Conservation (phyloP, 1,140 invertebrate genomes). For the Rhyzopertha dominica region DNA sequence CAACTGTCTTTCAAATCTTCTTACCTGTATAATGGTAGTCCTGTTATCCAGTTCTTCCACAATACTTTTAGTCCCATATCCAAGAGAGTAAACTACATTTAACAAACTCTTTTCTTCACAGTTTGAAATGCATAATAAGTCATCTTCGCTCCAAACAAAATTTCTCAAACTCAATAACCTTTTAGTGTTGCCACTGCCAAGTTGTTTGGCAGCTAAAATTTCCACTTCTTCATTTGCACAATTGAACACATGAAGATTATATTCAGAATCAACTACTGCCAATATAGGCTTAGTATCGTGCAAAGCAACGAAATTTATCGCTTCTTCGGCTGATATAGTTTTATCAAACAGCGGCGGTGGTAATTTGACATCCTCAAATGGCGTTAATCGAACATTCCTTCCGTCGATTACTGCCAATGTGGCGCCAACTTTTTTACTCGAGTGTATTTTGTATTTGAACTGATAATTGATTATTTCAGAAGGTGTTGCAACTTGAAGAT, state of each 20-base stretch:
- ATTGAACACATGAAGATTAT: constrained; percentile 11
- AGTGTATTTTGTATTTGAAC: constrained; percentile 19
- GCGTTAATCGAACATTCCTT: constrained; percentile 17
- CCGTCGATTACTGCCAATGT: constrained; percentile 26
- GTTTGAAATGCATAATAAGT: too few relatives aligned
- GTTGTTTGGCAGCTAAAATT: too few relatives aligned
- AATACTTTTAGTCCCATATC: too few relatives aligned
- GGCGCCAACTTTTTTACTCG: constrained; percentile 10
- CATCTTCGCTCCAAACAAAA: too few relatives aligned
- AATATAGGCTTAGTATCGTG: constrained; percentile 1
- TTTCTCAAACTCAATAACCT: too few relatives aligned
- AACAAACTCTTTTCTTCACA: too few relatives aligned
- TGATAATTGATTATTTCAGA: constrained; percentile 12
- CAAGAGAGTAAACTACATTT: too few relatives aligned
- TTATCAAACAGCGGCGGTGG: constrained; percentile 21
- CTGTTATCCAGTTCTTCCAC: too few relatives aligned
- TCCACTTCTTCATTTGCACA: not conserved
- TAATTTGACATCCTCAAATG: constrained; percentile 22
- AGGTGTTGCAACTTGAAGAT: constrained; percentile 19
- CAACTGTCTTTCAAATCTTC: too few relatives aligned
- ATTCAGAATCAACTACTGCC: constrained; percentile 10
- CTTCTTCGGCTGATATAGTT: constrained; percentile 12
- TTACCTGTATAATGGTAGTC: too few relatives aligned
- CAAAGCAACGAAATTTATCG: constrained; percentile 25
- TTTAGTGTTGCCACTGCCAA: too few relatives aligned